These are phyloP conservation scores for Drosophila meridiana DNA, from an alignment of 2,888 invertebrate genomes.

Conservation along the genomic window DNA sequence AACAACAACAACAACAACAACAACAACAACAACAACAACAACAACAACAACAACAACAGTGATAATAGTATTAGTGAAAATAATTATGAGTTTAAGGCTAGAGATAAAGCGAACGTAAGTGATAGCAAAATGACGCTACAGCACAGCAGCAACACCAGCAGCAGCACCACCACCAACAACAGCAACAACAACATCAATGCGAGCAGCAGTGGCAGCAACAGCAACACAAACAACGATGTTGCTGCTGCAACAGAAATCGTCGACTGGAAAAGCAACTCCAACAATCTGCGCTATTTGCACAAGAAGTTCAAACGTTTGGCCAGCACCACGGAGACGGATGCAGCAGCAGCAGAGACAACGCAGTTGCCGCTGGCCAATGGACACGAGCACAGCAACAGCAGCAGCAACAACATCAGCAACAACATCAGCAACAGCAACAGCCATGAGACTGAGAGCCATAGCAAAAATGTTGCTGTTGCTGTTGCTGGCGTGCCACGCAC, in stretches of 20 bases:
- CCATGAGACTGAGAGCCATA: conserved; percentile 37
- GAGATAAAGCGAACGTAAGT: conserved; percentile 75
- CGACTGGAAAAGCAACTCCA: conserved; percentile 85
- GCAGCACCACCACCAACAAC: conserved; percentile 6
- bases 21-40: conserved; percentile 57
- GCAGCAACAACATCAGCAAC: not conserved
- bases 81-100: conserved; percentile 78
- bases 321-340: conserved; percentile 79
- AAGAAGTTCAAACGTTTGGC: conserved; percentile 97
- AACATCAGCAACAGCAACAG: conserved; percentile 34
- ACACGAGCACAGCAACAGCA: conserved; percentile 17
- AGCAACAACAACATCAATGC: conserved; percentile 6
- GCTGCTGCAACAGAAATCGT: conserved; percentile 41
- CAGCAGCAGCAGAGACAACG: conserved; percentile 41
- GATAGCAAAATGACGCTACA: conserved; percentile 82
- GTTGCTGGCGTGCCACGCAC: conserved; percentile 53
- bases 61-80: conserved; percentile 80
- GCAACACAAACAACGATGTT: conserved; percentile 12
- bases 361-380: conserved; percentile 39
- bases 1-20: conserved; percentile 66
- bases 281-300: conserved; percentile 92
- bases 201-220: conserved; percentile 8
- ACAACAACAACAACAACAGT: conserved; percentile 76
- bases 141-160: conserved; percentile 38
- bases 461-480: conserved; percentile 33